Evolutionary conservation across 1,140 invertebrate genomes (phyloP).

Genomic region (Papilio helenus): DNA sequence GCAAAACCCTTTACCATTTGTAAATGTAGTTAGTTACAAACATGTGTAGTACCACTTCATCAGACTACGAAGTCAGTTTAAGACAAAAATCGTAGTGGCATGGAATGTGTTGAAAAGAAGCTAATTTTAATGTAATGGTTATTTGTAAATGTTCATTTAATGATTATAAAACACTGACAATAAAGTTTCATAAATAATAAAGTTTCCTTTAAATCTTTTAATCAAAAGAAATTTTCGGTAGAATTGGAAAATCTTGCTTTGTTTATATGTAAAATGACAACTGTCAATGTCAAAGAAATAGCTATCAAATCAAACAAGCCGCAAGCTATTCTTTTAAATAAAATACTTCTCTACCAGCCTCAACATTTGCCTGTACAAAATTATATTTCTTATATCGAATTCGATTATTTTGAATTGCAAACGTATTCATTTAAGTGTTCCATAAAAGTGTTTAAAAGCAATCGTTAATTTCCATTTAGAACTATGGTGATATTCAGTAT

Average conservation of each 20-base stretch:
- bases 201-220: too few species aligned
- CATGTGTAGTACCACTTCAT: too few species aligned
- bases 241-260: constrained; percentile 2
- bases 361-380: neutral
- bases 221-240: neutral
- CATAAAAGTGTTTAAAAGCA: neutral
- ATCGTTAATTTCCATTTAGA: neutral
- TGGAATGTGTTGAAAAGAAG: too few species aligned
- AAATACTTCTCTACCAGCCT: neutral
- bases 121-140: too few species aligned
- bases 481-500: neutral
- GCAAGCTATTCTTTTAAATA: constrained; percentile 11
- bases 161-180: too few species aligned
- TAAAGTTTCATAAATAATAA: too few species aligned
- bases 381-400: neutral
- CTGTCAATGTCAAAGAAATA: constrained; percentile 2
- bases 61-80: too few species aligned
- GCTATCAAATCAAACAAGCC: constrained; percentile 11
- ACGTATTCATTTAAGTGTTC: neutral
- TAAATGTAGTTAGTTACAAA: neutral
- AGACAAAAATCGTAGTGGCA: too few species aligned
- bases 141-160: too few species aligned
- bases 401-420: neutral
- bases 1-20: too few species aligned
- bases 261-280: constrained; percentile 1